Evolutionary conservation across 2,797 vertebrate species (phyloP).

Genomic region (Orestias chungarensis): DNA sequence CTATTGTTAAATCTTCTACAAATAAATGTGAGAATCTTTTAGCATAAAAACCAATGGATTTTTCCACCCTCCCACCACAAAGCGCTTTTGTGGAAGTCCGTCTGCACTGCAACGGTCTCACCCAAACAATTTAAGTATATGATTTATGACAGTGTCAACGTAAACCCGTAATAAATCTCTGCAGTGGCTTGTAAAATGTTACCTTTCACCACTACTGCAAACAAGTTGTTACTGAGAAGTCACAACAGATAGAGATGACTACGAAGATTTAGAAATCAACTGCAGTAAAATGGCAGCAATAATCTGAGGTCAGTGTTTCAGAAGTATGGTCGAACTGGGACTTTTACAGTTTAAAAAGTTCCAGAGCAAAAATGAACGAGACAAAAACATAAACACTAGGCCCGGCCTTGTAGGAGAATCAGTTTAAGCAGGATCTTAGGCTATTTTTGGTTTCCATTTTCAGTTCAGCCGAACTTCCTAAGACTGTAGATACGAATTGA

Average conservation of each 20-base stretch:
- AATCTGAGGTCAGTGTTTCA: neutral
- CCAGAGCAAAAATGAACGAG: neutral
- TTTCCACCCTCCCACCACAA: neutral
- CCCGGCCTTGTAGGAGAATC: neutral
- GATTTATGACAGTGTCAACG: neutral
- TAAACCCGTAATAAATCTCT: neutral
- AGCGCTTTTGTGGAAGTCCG: neutral
- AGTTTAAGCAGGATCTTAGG: constrained; percentile 3
- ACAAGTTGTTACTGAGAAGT: neutral
- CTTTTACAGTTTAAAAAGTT: neutral
- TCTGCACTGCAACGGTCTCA: neutral
- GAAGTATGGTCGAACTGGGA: neutral
- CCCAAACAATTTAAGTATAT: neutral
- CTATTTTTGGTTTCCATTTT: neutral
- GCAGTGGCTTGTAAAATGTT: neutral
- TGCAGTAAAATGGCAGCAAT: neutral
- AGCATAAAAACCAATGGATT: too few species aligned
- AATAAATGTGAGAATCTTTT: neutral
- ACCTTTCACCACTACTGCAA: neutral
- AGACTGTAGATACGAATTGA: neutral
- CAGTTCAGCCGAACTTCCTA: neutral
- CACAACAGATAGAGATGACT: neutral
- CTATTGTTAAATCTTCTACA: neutral
- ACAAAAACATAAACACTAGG: neutral
- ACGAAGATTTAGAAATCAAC: neutral